Percentiles rank a stretch among this genome's conserved stretches.
Evolutionary conservation across 2,888 invertebrate species (phyloP).

Genomic region (Acleris holmiana): DNA sequence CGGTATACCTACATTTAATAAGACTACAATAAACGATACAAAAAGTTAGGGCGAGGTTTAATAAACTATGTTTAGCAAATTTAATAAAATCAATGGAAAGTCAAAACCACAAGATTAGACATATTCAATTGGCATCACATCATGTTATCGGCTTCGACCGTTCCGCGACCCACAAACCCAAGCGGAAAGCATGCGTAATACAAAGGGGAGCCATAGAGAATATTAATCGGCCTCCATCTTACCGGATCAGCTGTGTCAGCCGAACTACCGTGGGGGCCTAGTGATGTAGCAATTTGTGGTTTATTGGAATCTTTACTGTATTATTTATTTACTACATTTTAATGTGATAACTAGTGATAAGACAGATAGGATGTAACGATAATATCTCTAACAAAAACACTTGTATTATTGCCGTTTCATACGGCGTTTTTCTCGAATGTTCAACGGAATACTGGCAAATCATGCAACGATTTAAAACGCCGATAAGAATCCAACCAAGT

Average conservation of each 20-base stretch:
- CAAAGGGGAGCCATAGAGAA: constrained; percentile 59
- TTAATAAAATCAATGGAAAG: too few relatives aligned
- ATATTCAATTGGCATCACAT: constrained; percentile 59
- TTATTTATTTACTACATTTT: too few relatives aligned
- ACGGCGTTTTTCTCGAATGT: too few relatives aligned
- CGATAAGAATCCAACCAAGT: constrained; percentile 17
- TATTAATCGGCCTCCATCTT: constrained; percentile 54
- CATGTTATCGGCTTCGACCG: constrained; percentile 67
- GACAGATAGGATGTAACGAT: too few relatives aligned
- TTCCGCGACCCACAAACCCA: constrained; percentile 73
- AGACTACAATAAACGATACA: too few relatives aligned
- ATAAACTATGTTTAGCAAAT: too few relatives aligned
- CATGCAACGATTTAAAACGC: neutral
- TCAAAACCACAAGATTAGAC: neutral
- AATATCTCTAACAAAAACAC: too few relatives aligned
- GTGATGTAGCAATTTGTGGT: neutral
- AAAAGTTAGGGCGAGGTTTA: too few relatives aligned
- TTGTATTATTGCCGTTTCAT: too few relatives aligned
- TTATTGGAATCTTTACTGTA: too few relatives aligned
- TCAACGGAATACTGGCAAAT: neutral
- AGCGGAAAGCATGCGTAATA: constrained; percentile 50
- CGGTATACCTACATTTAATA: neutral
- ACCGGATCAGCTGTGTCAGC: constrained; percentile 43
- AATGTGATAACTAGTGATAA: too few relatives aligned
- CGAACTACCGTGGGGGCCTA: too few relatives aligned